phyloP scores from a whole-genome alignment of 1,140 invertebrate species.

The Sinella curviseta region DNA sequence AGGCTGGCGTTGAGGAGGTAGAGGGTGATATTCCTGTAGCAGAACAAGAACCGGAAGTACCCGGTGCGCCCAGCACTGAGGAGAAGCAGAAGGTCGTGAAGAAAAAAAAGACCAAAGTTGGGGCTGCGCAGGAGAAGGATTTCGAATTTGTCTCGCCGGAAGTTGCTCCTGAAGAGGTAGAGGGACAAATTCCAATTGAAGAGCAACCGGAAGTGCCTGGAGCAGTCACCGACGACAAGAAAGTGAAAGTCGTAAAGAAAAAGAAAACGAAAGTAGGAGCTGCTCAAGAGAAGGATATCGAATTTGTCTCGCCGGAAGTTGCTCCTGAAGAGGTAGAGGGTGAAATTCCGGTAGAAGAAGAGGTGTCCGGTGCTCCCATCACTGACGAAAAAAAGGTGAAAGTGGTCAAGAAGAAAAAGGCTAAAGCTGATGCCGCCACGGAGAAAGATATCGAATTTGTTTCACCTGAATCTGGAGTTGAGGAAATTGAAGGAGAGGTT shows the following conservation, averaged over 20 bases:
- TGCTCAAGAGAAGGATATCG: constrained; percentile 22
- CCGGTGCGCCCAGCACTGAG: neutral
- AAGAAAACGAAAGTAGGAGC: neutral
- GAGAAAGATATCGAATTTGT: constrained; percentile 12
- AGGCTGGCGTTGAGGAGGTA: constrained; percentile 55
- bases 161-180: neutral
- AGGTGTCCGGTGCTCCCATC: neutral
- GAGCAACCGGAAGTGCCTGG: neutral
- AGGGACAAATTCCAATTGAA: neutral
- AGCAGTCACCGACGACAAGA: neutral
- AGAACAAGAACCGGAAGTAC: neutral
- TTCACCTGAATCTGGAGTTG: neutral
- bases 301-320: neutral
- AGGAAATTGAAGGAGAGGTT: neutral
- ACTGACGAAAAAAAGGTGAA: neutral
- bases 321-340: neutral
- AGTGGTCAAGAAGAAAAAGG: neutral
- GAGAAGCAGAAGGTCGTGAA: neutral
- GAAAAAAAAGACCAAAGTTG: neutral
- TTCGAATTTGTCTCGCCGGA: neutral
- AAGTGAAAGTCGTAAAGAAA: neutral
- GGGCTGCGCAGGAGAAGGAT: neutral
- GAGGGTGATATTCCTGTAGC: constrained; percentile 41
- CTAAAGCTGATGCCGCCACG: neutral
- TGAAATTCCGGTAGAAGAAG: constrained; percentile 25